Conservation (phyloP, 2,113 vertebrate species). For the Cyphomyrus plagiostoma region DNA sequence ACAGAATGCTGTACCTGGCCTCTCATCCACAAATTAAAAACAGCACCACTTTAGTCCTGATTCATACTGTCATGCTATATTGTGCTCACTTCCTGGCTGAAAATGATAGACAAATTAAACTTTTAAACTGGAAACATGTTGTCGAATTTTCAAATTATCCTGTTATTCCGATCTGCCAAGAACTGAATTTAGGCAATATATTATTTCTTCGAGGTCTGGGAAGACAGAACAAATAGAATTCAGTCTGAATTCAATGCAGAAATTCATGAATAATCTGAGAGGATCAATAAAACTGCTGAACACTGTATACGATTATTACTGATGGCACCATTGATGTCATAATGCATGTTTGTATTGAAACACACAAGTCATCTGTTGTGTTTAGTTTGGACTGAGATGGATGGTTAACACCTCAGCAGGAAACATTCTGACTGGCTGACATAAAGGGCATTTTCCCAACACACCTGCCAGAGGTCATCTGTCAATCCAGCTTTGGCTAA, state of each 20-base stretch:
- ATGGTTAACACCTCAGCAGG: slow-evolving; percentile 2
- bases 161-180: slow-evolving; percentile 9
- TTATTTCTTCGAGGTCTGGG: not conserved
- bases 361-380: not conserved
- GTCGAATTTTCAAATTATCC: slow-evolving; percentile 6
- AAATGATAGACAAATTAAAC: slow-evolving; percentile 10
- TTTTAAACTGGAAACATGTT: slow-evolving; percentile 9
- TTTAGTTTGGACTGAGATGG: not conserved
- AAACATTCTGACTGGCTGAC: not conserved
- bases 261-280: not conserved
- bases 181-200: not conserved
- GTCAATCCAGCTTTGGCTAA: not conserved
- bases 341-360: not conserved
- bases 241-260: not conserved
- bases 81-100: slow-evolving; percentile 4
- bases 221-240: not conserved
- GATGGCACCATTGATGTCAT: not conserved
- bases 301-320: not conserved
- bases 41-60: not conserved
- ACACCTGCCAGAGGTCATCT: not conserved
- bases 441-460: not conserved
- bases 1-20: not conserved
- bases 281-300: not conserved
- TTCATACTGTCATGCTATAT: not conserved
- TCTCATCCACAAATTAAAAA: not conserved